Evolutionary conservation across 2,113 vertebrate genomes (phyloP), one percentile per base, ranked within the genome.

Genomic region (Apteryx mantelli): DNA sequence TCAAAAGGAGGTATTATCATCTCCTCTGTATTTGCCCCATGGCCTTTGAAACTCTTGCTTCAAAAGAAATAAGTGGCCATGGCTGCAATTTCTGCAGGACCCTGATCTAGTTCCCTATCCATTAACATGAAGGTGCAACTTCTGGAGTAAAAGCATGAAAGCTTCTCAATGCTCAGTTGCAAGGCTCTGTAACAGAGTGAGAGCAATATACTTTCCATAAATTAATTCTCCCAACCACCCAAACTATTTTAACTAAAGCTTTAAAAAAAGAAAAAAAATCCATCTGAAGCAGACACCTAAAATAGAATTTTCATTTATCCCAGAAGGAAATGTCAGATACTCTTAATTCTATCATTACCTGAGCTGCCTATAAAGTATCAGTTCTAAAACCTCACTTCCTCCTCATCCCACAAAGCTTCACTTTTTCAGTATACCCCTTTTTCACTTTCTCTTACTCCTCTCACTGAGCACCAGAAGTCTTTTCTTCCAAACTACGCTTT

Each of bases 321-420:
- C 34, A 13, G 8, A 90, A 90, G 36, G 88, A 93, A 96, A 64
- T 0, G 1, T 3, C 26, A 81, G 64, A 78, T 78, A 86, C 94
- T 66, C 82, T 88, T 93, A 74, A 94, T 90, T 96, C 38, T 17
- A 58, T 68, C 81, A 90, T 64, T 89, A 97, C 92, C 88, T 90
- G 92, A 97, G 88, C 86, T 82, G 61, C 56, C 86, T 86, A 42
- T 32, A 44, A 25, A 86, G 80, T 50, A 93, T 38, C 86, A 60
- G 42, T 84, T 92, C 15, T 52, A 90, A 68, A 80, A 84, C 80
- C 73, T 86, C 88, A 86, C 86, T 84, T 93, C 53, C 25, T 92
- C 32, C 60, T 89, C 85, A 22, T 2, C 17, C 48, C 60, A 87
- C 56, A 88, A 80, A 95, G 91, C 87, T 77, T 92, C 63, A 66